These are phyloP conservation scores for Phymatocera aterrima DNA, from an alignment of 2,888 invertebrate genomes.

Conservation along the genomic window DNA sequence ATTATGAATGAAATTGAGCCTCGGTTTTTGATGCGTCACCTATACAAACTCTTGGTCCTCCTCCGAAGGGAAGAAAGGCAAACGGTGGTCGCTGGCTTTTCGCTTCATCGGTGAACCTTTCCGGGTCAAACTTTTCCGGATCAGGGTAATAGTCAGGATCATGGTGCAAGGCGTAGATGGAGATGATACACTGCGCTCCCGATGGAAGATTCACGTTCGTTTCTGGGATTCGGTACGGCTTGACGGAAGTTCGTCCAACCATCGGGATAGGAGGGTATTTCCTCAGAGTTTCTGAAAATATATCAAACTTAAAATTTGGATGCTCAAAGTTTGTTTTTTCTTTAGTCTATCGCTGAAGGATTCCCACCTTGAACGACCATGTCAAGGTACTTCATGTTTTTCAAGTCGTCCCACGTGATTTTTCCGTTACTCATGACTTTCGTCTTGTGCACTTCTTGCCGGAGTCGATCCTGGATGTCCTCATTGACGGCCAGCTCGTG, in stretches of 20 bases:
- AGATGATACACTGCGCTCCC: constrained; percentile 58
- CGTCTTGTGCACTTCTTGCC: neutral
- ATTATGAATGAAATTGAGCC: neutral
- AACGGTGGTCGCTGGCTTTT: constrained; percentile 55
- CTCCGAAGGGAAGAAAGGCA: constrained; percentile 63
- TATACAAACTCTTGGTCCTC: constrained; percentile 59
- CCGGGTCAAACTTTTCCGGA: constrained; percentile 68
- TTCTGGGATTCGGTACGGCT: constrained; percentile 57
- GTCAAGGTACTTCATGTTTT: constrained; percentile 73
- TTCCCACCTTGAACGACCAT: constrained; percentile 68
- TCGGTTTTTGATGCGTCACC: constrained; percentile 55
- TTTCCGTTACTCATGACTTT: neutral
- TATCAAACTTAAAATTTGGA: no score
- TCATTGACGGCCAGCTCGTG: constrained; percentile 28
- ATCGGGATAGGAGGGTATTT: constrained; percentile 66
- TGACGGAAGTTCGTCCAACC: constrained; percentile 59
- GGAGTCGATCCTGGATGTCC: constrained; percentile 27
- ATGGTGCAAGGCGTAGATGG: constrained; percentile 63
- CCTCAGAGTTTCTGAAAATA: constrained; percentile 67
- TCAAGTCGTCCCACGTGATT: constrained; percentile 55
- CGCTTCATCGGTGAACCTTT: constrained; percentile 64
- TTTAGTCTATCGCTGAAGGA: neutral
- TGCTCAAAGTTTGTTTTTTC: neutral
- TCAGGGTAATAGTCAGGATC: constrained; percentile 66
- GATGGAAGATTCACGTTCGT: constrained; percentile 55